Conservation (phyloP, 1,140 invertebrate species). For the Drosophila nikananu region DNA sequence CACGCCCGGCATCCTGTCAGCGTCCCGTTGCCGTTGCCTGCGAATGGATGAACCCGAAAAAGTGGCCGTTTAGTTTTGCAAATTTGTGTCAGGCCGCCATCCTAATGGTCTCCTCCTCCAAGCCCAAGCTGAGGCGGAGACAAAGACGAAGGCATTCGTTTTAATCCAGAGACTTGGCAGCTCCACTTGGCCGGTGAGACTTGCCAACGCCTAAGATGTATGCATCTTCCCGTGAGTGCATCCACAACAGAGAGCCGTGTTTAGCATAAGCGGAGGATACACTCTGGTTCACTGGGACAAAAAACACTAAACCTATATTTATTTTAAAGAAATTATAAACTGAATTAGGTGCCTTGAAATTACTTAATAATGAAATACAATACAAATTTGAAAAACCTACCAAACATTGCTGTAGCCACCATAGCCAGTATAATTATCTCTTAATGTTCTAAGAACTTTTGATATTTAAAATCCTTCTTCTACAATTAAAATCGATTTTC, state of each 20-base stretch:
- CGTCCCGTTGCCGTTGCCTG: slow-evolving; percentile 17
- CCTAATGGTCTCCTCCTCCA: slow-evolving; percentile 4
- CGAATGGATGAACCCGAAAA: slow-evolving; percentile 51
- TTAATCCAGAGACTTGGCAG: slow-evolving; percentile 36
- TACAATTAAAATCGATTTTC: background rate
- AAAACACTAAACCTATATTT: background rate
- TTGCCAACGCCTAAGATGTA: slow-evolving; percentile 34
- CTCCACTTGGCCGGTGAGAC: background rate
- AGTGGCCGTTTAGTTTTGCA: slow-evolving; percentile 61
- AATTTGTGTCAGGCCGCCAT: slow-evolving; percentile 34
- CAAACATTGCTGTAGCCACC: too few species aligned
- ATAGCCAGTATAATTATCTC: too few species aligned
- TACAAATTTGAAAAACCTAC: too few species aligned
- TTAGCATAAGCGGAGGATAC: slow-evolving; percentile 26
- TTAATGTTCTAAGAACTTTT: too few species aligned
- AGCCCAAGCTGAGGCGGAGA: background rate
- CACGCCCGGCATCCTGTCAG: slow-evolving; percentile 86
- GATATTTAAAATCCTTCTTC: background rate
- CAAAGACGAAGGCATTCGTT: slow-evolving; percentile 21
- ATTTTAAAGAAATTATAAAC: background rate
- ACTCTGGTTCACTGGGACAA: background rate
- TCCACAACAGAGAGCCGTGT: slow-evolving; percentile 10
- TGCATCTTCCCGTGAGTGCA: slow-evolving; percentile 21
- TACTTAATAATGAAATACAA: too few species aligned
- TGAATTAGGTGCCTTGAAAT: background rate